These are phyloP conservation scores for Phaethornis superciliosus DNA, from an alignment of 2,113 vertebrate genomes.

Conservation along the genomic window DNA sequence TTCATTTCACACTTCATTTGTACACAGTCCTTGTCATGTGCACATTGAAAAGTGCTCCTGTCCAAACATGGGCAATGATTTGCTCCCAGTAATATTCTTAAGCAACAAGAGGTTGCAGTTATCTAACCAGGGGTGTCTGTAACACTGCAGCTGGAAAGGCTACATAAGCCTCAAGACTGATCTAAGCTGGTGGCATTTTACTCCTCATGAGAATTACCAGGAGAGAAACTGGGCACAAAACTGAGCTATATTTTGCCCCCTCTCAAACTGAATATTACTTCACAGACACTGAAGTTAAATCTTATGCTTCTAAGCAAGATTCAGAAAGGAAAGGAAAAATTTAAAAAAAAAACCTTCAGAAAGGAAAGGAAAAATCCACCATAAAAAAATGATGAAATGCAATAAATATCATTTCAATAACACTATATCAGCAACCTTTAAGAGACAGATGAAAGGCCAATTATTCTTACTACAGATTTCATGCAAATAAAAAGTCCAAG, in stretches of 20 bases:
- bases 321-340: not conserved
- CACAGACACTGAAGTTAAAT: not conserved
- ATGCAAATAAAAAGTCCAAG: not conserved
- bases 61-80: not conserved
- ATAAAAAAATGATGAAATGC: not conserved
- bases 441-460: not conserved
- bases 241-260: not conserved
- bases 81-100: not conserved
- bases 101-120: not conserved
- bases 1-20: constrained; percentile 28
- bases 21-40: not conserved
- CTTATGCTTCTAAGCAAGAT: not conserved
- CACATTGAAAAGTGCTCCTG: not conserved
- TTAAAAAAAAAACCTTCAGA: not conserved
- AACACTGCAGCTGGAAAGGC: not conserved
- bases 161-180: not conserved
- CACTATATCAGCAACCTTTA: not conserved
- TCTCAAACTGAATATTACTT: not conserved
- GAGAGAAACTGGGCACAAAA: not conserved
- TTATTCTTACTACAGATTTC: not conserved
- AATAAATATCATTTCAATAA: not conserved
- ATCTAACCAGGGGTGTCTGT: not conserved
- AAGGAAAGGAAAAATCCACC: too few relatives aligned
- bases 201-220: not conserved
- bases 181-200: not conserved